These are phyloP conservation scores for Brachionus rotundiformis DNA, from an alignment of 1,140 invertebrate species.

Conservation along the genomic window DNA sequence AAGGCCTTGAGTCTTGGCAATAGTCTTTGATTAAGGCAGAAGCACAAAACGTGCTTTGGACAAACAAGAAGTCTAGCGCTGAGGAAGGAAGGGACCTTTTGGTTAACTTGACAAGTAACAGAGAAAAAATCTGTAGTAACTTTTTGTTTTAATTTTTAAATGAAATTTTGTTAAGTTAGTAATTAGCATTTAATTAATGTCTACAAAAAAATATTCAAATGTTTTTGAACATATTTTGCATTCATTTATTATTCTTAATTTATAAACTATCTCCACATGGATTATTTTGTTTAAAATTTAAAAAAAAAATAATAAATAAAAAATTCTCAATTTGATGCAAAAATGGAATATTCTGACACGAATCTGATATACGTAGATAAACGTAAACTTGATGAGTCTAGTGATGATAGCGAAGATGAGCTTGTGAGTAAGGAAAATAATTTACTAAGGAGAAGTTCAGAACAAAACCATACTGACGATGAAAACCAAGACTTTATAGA, in stretches of 20 bases:
- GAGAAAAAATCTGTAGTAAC: background rate
- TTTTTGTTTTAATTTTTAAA: background rate
- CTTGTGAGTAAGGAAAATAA: background rate
- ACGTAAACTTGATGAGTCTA: background rate
- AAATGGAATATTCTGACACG: slow-evolving; percentile 53
- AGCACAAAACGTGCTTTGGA: no score
- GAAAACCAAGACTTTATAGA: slow-evolving; percentile 54
- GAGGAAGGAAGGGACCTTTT: no score
- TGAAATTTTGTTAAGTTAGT: slow-evolving; percentile 25
- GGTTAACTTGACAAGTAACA: no score
- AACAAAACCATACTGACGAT: slow-evolving; percentile 46
- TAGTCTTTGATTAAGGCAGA: no score
- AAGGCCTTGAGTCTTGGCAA: no score
- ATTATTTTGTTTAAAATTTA: background rate
- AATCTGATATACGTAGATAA: background rate
- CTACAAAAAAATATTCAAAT: background rate
- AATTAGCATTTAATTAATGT: background rate
- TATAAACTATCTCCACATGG: slow-evolving; percentile 39
- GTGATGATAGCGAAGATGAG: slow-evolving; percentile 23
- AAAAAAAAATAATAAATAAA: background rate
- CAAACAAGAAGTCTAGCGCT: no score
- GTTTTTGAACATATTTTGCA: slow-evolving; percentile 4
- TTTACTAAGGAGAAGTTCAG: slow-evolving; percentile 64
- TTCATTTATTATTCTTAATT: background rate
- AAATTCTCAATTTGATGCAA: slow-evolving; percentile 36